These are phyloP conservation scores for Vireo griseus DNA, from an alignment of 2,797 vertebrate genomes.

Conservation along the genomic window DNA sequence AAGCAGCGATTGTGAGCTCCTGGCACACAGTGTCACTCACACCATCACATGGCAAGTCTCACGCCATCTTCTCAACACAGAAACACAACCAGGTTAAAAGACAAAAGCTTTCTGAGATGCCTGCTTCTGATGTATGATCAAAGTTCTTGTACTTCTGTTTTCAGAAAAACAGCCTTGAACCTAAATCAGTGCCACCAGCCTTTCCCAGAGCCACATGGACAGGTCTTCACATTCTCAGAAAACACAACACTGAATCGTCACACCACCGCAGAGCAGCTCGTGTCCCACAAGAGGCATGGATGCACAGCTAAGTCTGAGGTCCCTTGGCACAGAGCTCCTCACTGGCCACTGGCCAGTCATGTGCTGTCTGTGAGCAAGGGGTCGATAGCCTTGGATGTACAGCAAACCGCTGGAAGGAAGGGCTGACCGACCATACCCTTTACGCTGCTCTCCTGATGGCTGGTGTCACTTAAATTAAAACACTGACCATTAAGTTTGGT, in stretches of 20 bases:
- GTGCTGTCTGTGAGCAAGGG: accelerated
- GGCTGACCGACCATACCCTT: neutral
- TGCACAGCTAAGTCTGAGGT: neutral
- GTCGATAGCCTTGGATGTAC: neutral
- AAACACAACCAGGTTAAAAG: neutral
- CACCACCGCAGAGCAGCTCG: accelerated
- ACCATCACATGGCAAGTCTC: neutral
- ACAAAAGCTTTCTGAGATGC: neutral
- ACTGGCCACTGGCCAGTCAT: neutral
- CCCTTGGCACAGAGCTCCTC: neutral
- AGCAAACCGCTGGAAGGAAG: neutral
- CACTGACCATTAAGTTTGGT: neutral
- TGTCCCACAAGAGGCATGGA: accelerated
- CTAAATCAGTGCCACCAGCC: neutral
- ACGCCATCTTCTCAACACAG: neutral
- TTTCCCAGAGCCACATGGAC: neutral
- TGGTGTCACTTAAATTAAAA: neutral
- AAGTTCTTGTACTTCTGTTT: neutral
- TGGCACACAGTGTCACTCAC: accelerated
- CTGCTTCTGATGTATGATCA: neutral
- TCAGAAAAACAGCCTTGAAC: neutral
- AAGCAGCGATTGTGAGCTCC: neutral
- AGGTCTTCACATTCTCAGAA: neutral
- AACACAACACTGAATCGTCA: neutral
- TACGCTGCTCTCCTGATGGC: accelerated